Conservation (phyloP, 1,140 invertebrate genomes). For the Adelges cooleyi region DNA sequence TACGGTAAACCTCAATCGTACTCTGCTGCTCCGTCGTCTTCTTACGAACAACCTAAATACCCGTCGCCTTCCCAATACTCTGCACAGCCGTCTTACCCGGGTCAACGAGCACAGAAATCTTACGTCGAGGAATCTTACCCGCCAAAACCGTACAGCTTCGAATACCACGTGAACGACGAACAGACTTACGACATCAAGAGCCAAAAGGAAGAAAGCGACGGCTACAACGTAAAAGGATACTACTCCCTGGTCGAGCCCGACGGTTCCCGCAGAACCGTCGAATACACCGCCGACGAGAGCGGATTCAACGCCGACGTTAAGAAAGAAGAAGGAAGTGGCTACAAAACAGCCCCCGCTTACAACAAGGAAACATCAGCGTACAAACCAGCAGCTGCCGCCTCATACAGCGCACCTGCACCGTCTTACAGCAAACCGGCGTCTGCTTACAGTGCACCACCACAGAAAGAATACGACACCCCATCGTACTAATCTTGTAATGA, state of each 20-base stretch:
- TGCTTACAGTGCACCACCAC: not conserved
- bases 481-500: not conserved
- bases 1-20: not conserved
- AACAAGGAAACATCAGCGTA: not conserved
- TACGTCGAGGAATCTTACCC: constrained; percentile 10
- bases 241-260: constrained; percentile 42
- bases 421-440: not conserved
- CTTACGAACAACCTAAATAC: not conserved
- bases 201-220: constrained; percentile 35
- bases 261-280: constrained; percentile 45
- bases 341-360: constrained; percentile 37
- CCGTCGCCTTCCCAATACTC: constrained; percentile 33
- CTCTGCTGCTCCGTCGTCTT: too few relatives aligned
- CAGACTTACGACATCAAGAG: constrained; percentile 35
- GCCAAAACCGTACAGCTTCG: constrained; percentile 33
- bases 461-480: not conserved
- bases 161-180: constrained; percentile 34
- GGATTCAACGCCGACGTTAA: constrained; percentile 34
- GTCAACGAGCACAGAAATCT: not conserved
- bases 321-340: constrained; percentile 26
- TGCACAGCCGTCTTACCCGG: constrained; percentile 35
- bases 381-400: constrained; percentile 8
- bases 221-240: constrained; percentile 34
- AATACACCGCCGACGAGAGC: constrained; percentile 39
- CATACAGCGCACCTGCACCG: not conserved